phyloP scores from a whole-genome alignment of 2,113 vertebrate genomes.

The Narcine bancroftii region DNA sequence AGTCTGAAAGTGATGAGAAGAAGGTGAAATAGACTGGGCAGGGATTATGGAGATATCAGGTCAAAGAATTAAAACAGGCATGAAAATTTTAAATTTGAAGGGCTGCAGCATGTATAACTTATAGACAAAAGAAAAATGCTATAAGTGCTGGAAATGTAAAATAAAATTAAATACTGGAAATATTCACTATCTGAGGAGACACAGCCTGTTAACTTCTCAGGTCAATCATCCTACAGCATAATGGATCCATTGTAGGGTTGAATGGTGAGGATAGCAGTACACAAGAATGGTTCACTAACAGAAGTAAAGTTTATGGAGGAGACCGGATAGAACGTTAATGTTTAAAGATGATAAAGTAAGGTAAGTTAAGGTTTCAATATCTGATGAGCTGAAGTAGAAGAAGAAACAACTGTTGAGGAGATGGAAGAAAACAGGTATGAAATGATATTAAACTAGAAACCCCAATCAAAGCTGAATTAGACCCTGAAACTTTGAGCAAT shows the following conservation, averaged over 20 bases:
- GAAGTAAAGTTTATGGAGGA: background rate
- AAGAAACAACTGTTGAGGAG: background rate
- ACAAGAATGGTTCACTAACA: too few relatives aligned
- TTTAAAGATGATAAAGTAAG: background rate
- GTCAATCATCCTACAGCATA: too few relatives aligned
- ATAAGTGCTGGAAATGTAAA: too few relatives aligned
- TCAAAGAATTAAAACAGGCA: background rate
- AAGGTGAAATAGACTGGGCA: background rate
- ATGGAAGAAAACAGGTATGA: background rate
- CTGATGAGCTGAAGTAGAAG: background rate
- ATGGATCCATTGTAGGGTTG: background rate
- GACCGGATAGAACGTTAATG: background rate
- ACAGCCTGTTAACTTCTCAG: too few relatives aligned
- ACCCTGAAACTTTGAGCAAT: background rate
- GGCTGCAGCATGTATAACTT: too few relatives aligned
- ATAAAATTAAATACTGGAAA: too few relatives aligned
- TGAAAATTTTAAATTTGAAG: background rate
- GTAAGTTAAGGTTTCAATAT: background rate
- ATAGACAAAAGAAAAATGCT: too few relatives aligned
- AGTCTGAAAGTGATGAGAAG: background rate
- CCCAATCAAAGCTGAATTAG: background rate
- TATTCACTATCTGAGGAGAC: too few relatives aligned
- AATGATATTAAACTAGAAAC: background rate
- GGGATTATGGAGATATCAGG: background rate
- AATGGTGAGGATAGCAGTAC: background rate